Conservation (phyloP, 2,797 vertebrate genomes). For the Malacoctenus gilli region DNA sequence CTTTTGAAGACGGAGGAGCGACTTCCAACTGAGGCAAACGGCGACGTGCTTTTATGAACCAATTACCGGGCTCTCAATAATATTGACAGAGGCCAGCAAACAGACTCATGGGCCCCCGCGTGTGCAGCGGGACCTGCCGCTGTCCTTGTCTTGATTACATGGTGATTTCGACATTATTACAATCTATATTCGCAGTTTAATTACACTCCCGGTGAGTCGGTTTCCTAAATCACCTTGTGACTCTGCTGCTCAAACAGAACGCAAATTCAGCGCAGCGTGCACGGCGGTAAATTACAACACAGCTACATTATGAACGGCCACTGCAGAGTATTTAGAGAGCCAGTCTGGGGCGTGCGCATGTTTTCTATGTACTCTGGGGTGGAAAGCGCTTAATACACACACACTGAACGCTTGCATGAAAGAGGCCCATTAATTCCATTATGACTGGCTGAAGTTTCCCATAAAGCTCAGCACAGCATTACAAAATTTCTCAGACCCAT, state of each 20-base stretch:
- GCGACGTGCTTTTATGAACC: slow-evolving; percentile 42
- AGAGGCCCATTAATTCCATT: slow-evolving; percentile 13
- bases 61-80: slow-evolving; percentile 49
- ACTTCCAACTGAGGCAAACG: slow-evolving; percentile 32
- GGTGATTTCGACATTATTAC: slow-evolving; percentile 63
- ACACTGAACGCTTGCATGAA: slow-evolving; percentile 8
- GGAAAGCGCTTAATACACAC: not conserved
- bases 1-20: slow-evolving; percentile 36
- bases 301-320: not conserved
- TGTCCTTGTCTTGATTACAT: slow-evolving; percentile 16
- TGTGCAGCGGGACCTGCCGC: slow-evolving; percentile 18
- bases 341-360: not conserved
- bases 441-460: slow-evolving; percentile 21
- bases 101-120: slow-evolving; percentile 33
- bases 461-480: slow-evolving; percentile 19
- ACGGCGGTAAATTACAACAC: slow-evolving; percentile 1
- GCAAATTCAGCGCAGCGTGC: slow-evolving; percentile 7
- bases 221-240: slow-evolving; percentile 17
- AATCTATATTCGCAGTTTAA: slow-evolving; percentile 58
- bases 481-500: slow-evolving; percentile 19
- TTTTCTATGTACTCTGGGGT: slow-evolving; percentile 6
- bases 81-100: slow-evolving; percentile 30
- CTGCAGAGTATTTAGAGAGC: slow-evolving; percentile 6
- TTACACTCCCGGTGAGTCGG: slow-evolving; percentile 34
- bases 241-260: not conserved